phyloP scores from a whole-genome alignment of 2,888 invertebrate genomes.

The Portevinia maculata region DNA sequence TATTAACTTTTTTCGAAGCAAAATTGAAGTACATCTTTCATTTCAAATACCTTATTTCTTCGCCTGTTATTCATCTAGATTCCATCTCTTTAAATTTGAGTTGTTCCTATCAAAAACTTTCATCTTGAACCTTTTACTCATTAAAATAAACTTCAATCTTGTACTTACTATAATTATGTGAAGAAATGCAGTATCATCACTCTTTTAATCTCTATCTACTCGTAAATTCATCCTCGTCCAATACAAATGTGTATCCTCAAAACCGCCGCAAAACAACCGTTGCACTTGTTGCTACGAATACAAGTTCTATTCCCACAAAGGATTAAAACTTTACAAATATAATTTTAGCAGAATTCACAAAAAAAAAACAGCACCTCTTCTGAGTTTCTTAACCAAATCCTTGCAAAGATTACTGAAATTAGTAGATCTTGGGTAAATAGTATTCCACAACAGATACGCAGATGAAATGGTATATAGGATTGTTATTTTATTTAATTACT shows the following conservation, averaged over 20 bases:
- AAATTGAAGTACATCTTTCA: neutral
- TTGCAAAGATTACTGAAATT: slow-evolving; percentile 49
- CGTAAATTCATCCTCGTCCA: neutral
- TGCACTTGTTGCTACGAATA: slow-evolving; percentile 39
- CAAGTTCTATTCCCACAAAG: slow-evolving; percentile 16
- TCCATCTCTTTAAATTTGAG: neutral
- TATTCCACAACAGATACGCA: slow-evolving; percentile 1
- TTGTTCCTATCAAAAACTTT: neutral
- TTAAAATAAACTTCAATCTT: slow-evolving; percentile 13
- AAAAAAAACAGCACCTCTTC: slow-evolving; percentile 10
- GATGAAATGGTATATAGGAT: slow-evolving; percentile 6
- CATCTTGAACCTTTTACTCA: neutral
- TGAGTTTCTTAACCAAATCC: slow-evolving; percentile 16
- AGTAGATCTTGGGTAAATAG: slow-evolving; percentile 19
- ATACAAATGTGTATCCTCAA: neutral
- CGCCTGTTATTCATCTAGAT: neutral
- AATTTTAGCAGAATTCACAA: slow-evolving; percentile 54
- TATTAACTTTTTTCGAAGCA: neutral
- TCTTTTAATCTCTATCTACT: slow-evolving; percentile 8
- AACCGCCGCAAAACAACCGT: slow-evolving; percentile 35
- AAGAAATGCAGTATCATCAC: slow-evolving; percentile 40
- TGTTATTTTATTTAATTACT: slow-evolving; percentile 34
- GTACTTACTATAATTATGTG: slow-evolving; percentile 34
- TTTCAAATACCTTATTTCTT: neutral
- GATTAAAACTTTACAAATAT: slow-evolving; percentile 53